Evolutionary conservation across 2,888 invertebrate species (phyloP), one percentile per base, ranked within the genome.

Genomic region (Xestoiulus laeticollis): DNA sequence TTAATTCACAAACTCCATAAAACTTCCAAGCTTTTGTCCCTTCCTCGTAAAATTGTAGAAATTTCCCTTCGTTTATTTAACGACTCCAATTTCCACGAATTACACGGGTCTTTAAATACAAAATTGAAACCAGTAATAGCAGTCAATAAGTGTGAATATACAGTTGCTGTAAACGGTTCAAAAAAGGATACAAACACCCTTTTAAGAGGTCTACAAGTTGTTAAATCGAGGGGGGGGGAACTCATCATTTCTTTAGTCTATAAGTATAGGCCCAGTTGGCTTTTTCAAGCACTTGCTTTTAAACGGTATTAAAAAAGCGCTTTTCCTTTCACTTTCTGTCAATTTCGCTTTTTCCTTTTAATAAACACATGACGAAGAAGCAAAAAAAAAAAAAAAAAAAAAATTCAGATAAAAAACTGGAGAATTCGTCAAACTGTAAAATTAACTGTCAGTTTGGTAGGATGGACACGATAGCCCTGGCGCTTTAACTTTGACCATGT

Each of bases 401-500:
- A 78, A 30, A 78, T n/a, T n/a, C n/a, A n/a, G n/a, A n/a, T n/a
- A 78, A 68, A 68, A 68, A 78, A 78, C 14, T 4, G 26, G 78
- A 12, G 78, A 78, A 78, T 78, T 78, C 78, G 78, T 78, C 78
- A 78, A 78, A 78, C 78, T 78, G 78, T 78, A 12, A 78, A 78
- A 78, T 78, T 78, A 78, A 78, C 78, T 78, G 78, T 78, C 78
- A 78, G 78, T 78, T 78, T 78, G 78, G 12, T 78, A n/a, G 78
- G 78, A 78, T 78, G 78, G 78, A 30, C 78, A 78, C 78, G 78
- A 78, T 78, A 78, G 78, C 78, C 30, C 12, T 26, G 30, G 30
- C 30, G 78, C 78, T 78, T 78, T 78, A 78, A 78, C 78, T 78
- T 78, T 78, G 78, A 78, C 78, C 78, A 78, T 78, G 78, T 78